A percentile compares a stretch with the other conserved stretches of the same genome.
phyloP scores from a whole-genome alignment of 2,888 invertebrate genomes.

The Netelia inedita region DNA sequence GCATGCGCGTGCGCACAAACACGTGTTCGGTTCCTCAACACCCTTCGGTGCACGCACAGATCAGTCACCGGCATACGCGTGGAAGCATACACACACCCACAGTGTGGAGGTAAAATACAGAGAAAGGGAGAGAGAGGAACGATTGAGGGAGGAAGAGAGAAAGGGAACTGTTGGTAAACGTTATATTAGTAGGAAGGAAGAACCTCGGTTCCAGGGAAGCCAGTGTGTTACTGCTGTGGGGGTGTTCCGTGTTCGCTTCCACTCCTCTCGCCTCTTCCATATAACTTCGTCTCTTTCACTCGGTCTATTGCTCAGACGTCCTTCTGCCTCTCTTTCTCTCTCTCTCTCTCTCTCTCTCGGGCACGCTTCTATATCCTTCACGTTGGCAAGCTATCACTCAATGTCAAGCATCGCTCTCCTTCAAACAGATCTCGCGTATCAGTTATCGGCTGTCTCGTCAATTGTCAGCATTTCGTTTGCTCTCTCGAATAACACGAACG shows the following conservation, averaged over 20 bases:
- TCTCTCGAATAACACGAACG: slow-evolving; percentile 33
- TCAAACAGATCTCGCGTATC: slow-evolving; percentile 74
- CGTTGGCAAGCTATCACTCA: slow-evolving; percentile 75
- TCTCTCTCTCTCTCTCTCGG: slow-evolving; percentile 31
- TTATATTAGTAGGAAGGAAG: slow-evolving; percentile 50
- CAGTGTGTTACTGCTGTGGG: slow-evolving; percentile 25
- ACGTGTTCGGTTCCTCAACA: no score
- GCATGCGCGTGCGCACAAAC: no score
- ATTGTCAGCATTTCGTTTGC: slow-evolving; percentile 68
- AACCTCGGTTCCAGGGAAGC: slow-evolving; percentile 49
- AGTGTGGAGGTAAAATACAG: slow-evolving; percentile 48
- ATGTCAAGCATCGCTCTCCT: slow-evolving; percentile 76
- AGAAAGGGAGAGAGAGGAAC: slow-evolving; percentile 30
- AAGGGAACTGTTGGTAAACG: slow-evolving; percentile 62
- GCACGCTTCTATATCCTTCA: slow-evolving; percentile 40
- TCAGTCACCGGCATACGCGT: no score
- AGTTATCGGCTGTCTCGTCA: slow-evolving; percentile 75
- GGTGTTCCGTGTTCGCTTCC: slow-evolving; percentile 1
- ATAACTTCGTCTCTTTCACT: background rate
- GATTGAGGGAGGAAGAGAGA: slow-evolving; percentile 55
- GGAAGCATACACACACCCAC: no score
- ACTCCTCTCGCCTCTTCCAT: background rate
- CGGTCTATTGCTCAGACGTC: slow-evolving; percentile 12
- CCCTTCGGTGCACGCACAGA: no score
- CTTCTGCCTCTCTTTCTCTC: slow-evolving; percentile 26